Base-by-base conservation (phyloP, 2,113 vertebrate genomes). In the Siniperca knerii region DNA sequence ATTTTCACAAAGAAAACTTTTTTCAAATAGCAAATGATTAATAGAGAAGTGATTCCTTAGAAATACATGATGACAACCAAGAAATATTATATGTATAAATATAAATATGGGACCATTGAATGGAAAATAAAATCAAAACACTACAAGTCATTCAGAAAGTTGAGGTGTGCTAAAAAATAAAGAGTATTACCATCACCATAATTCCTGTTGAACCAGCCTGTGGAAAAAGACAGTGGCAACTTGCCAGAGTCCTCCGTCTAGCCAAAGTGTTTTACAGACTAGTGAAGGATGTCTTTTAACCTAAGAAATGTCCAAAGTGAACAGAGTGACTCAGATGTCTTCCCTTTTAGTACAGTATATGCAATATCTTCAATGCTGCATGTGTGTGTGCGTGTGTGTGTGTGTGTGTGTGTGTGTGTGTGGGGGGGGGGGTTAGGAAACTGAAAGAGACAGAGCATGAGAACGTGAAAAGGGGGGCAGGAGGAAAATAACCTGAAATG, bases 211-310 rank as follows among this genome's bases (percentile, higher is more conserved):
- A 81, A 61, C 37, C 81, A 81, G 67, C 37, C 12, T 42, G 71
- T 76, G 75, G 79, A 80, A 87, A 90, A 84, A 40, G 73, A 52
- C 23, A 18, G 12, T 52, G 81, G 68, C 54, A 55, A 57, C 55
- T 40, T 76, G 62, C 67, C 82, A 80, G 65, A 80, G 64, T 75
- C 68, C 15, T 73, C 48, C 8, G 73, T 81, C 71, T 42, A 52
- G 82, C 83, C 15, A 35, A 76, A 37, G 80, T 87, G 74, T 80
- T 83, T 89, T 21, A 78, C 81, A 73, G 81, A 58, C 57, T 23
- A 58, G 54, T 75, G 87, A 82, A 77, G 67, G 79, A 84, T 81
- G 75, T 71, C 55, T 87, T 79, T 79, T 58, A 75, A 80, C 25
- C 42, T 87, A 83, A 87, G 66, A 67, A 13, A 61, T 13, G 29